Evolutionary conservation across 2,113 vertebrate species (phyloP), one percentile per base, ranked within the genome.

Genomic region (Labeo catla): DNA sequence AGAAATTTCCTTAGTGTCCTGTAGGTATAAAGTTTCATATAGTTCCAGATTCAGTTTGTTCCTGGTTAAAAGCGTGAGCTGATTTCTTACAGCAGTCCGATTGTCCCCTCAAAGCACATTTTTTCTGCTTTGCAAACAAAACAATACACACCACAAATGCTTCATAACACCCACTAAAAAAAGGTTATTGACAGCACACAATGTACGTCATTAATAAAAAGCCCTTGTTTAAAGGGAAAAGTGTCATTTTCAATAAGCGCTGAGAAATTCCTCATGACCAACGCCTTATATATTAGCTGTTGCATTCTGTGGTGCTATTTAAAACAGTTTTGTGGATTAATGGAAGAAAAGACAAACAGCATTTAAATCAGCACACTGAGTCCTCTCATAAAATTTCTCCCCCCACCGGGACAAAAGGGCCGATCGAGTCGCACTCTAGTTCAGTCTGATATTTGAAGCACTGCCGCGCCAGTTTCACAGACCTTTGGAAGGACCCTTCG

Each of bases 161-260:
- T 43, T 59, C 28, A 21, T 43, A 61, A 61, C 57, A 45, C 19
- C 9, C 39, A 16, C 39, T 66, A 4, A 66, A 68, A n/a, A 63
- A 43, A 63, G 52, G 28, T 7, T 80, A 85, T 91, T 92, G 87
- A 91, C 89, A 87, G 83, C 52, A 81, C 88, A 88, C 86, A 90
- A 59, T 80, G n/a, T 76, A 10, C 19, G 28, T 82, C 74, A 72
- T 61, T 86, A 49, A 84, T 59, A 77, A 57, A 81, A 78, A 68
- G 45, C 50, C 77, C 76, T 54, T 39, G 79, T 80, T 82, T 76
- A 78, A 73, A 81, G 50, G 36, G 23, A 54, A 83, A 68, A 85
- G 84, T 88, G 85, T 85, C 86, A 45, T 34, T 77, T 78, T 87
- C n/a, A 72, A 87, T 86, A 79, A 88, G 28, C 66, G 59, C 19